Conservation (phyloP, 2,113 vertebrate genomes). For the Ptilonorhynchus violaceus region DNA sequence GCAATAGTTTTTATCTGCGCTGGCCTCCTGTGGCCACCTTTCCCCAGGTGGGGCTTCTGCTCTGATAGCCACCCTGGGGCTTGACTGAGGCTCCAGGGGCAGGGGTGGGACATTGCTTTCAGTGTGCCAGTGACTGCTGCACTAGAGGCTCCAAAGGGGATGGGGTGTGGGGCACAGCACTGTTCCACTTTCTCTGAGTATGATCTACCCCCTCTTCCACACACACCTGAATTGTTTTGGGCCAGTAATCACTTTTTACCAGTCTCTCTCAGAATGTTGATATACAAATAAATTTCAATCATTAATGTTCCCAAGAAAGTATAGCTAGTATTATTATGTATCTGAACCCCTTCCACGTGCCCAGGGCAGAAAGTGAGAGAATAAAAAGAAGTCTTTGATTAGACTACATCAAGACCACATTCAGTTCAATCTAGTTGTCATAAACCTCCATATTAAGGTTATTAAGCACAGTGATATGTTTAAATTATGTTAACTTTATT, state of each 20-base stretch:
- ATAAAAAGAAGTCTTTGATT: background rate
- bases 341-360: background rate
- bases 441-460: rapidly evolving
- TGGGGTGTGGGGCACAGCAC: background rate
- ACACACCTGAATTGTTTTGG: rapidly evolving
- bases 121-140: background rate
- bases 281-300: background rate
- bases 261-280: background rate
- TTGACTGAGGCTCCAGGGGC: background rate
- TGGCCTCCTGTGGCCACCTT: background rate
- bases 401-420: background rate
- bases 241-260: background rate
- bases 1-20: background rate
- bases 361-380: background rate
- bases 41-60: background rate
- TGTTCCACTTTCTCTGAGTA: background rate
- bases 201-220: background rate
- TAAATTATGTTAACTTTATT: background rate
- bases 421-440: background rate
- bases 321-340: background rate
- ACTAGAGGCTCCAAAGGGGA: background rate
- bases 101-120: background rate
- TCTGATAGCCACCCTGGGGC: background rate
- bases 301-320: background rate
- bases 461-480: background rate